Percentiles rank a stretch among this genome's conserved stretches.
These are phyloP conservation scores for Lasius platythorax DNA, from an alignment of 2,888 invertebrate genomes.

Conservation along the genomic window DNA sequence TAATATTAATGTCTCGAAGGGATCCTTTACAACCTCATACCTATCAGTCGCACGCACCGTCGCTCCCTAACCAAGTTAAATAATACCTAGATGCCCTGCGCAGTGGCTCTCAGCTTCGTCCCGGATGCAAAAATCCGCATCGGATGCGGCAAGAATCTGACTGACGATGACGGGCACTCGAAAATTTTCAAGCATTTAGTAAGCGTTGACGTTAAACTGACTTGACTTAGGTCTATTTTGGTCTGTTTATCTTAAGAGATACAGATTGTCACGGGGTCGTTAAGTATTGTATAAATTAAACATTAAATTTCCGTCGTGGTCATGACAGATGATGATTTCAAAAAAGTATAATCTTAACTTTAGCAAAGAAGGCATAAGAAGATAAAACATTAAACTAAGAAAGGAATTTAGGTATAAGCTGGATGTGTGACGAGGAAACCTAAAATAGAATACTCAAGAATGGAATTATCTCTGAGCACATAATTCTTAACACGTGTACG, in stretches of 20 bases:
- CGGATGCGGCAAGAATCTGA: not conserved
- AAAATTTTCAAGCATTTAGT: too few relatives aligned
- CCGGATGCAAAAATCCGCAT: not conserved
- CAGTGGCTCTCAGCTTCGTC: constrained; percentile 77
- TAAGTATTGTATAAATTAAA: not conserved
- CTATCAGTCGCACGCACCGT: constrained; percentile 82
- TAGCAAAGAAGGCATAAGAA: not conserved
- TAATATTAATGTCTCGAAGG: constrained; percentile 83
- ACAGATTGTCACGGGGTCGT: not conserved
- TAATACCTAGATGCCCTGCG: constrained; percentile 77
- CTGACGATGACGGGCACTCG: too few relatives aligned
- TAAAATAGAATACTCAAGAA: not conserved
- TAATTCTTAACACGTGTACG: not conserved
- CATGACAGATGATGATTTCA: not conserved
- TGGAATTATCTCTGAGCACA: not conserved
- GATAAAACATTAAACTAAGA: not conserved
- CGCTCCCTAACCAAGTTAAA: constrained; percentile 82
- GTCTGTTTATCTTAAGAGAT: not conserved
- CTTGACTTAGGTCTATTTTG: not conserved
- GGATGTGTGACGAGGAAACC: too few relatives aligned
- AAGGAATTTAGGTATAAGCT: not conserved
- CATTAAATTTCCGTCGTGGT: not conserved
- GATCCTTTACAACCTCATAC: constrained; percentile 82
- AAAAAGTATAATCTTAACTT: not conserved
- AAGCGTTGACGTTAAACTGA: not conserved